A percentile compares a stretch with the other conserved stretches of the same genome.
Evolutionary conservation across 2,113 vertebrate species (phyloP).

Genomic region (Notothenia coriiceps): DNA sequence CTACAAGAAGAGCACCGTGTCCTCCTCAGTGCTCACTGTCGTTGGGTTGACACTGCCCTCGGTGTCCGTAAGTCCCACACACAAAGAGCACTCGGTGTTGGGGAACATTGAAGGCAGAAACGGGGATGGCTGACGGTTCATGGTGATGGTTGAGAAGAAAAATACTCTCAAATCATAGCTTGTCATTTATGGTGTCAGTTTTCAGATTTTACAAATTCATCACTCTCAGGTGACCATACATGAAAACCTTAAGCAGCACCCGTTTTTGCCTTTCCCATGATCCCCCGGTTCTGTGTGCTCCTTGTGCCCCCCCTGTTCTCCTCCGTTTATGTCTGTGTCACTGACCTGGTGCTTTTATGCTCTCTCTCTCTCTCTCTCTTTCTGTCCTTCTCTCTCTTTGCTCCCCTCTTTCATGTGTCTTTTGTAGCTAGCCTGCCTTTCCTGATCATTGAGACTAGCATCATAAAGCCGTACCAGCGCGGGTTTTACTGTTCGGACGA

Average conservation of each 20-base stretch:
- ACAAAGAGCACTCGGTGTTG: constrained; percentile 45
- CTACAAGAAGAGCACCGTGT: constrained; percentile 85
- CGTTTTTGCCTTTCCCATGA: constrained; percentile 63
- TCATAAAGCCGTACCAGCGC: constrained; percentile 93
- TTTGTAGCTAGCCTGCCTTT: constrained; percentile 95
- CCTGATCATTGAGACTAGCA: constrained; percentile 98
- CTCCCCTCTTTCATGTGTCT: constrained; percentile 64
- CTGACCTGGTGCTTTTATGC: constrained; percentile 73
- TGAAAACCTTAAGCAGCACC: constrained; percentile 45
- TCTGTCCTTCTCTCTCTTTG: constrained; percentile 67
- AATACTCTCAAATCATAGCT: too few species aligned
- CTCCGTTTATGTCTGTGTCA: constrained; percentile 80
- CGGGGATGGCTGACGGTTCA: constrained; percentile 53
- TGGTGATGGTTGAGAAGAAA: constrained; percentile 21
- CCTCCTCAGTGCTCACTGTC: constrained; percentile 85
- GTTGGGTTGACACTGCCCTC: constrained; percentile 86
- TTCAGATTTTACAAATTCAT: constrained; percentile 22
- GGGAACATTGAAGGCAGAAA: constrained; percentile 54
- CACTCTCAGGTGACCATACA: constrained; percentile 33
- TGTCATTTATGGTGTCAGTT: background rate
- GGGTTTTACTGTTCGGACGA: constrained; percentile 89
- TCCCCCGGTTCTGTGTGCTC: constrained; percentile 73
- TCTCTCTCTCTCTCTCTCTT: constrained; percentile 60
- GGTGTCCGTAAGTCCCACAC: constrained; percentile 87
- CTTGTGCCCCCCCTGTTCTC: constrained; percentile 65